Evolutionary conservation across 2,888 invertebrate species (phyloP), one percentile per base, ranked within the genome.

Genomic region (Cheilosia impressa): DNA sequence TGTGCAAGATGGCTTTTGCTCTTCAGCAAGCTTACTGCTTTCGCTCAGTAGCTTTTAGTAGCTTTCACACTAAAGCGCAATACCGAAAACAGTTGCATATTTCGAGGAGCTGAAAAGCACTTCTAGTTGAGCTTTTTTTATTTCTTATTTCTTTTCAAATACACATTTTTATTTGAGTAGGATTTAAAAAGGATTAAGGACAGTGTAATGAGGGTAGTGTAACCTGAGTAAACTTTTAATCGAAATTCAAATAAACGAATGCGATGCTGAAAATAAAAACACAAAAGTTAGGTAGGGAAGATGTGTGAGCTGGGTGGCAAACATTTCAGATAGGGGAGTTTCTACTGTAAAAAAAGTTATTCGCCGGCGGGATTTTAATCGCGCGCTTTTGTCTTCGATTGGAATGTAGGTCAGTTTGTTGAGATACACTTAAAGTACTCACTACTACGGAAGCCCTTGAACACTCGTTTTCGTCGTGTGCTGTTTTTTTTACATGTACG

Each of bases 341-440:
- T n/a, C n/a, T 38, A 22, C 55, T 38, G 38, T 22, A 43, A 53
- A 66, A 34, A 22, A 63, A 58, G 50, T 45, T 4, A 60, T 43
- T 38, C 27, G 85, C 85, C 76, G 85, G 85, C 76, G 81, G 85
- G 85, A 81, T 50, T 81, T 81, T 63, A 81, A 62, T 81, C 72
- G 66, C 66, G 47, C 65, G 76, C 81, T 81, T 80, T 81, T 85
- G 76, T 85, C 68, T 77, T 81, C 50, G 34, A 24, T 47, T 52
- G 66, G 72, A 85, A 85, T 85, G 81, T 85, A 85, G 85, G 85
- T 85, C 85, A 85, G 85, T 77, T 85, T 72, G 71, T 62, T 71
- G 55, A 76, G 71, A 80, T 85, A 85, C 27, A 27, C 71, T 85
- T 80, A 41, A 76, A 65, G 80, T 75, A 68, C 34, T 60, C 79